Evolutionary conservation across 2,888 invertebrate genomes (phyloP), one percentile per base, ranked within the genome.

Genomic region (Napeogenes sylphis): DNA sequence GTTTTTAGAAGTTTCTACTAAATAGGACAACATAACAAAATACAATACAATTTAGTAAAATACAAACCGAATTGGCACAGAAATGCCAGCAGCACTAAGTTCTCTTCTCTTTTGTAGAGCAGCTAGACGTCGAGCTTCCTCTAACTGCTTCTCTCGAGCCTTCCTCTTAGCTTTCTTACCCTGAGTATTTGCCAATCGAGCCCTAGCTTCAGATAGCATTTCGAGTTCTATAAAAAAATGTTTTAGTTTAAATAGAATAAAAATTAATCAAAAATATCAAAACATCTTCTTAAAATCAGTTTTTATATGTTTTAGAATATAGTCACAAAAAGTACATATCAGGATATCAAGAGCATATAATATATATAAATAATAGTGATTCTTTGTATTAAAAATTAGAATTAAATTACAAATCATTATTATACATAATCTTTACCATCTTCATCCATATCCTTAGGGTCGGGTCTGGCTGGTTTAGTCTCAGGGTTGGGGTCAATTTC

Each of bases 401-500:
- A 5, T 14, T 33, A 30, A 32, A 55, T 45, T 45, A n/a, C 35
- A 47, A 46, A 42, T 21, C 12, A 3, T 3, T n/a, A 56, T 35
- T 10, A 42, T 6, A 51, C 3, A n/a, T 51, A 8, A 33, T 10
- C 8, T 45, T 74, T 85, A 96, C 97, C 98, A 92, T 99, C 99
- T 93, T 99, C 99, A 87, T 99, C 99, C 99, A 99, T 99, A 80
- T 99, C 99, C 76, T 99, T 98, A 2, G 99, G 99, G 90, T 99
- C 99, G 1, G 99, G 99, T 58, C 99, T 92, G 0, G 99, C 99
- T 3, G 99, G 99, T 85, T 99, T 99, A 0, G 99, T 99, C 89
- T 99, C 99, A 10, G 99, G 99, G 88, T 99, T 99, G 0, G 99
- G 99, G 90, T 99, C 99, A 77, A 99, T 99, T 91, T 99, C 99